A percentile compares a stretch with the other conserved stretches of the same genome.
phyloP scores from a whole-genome alignment of 1,140 invertebrate species.

The Solen grandis region DNA sequence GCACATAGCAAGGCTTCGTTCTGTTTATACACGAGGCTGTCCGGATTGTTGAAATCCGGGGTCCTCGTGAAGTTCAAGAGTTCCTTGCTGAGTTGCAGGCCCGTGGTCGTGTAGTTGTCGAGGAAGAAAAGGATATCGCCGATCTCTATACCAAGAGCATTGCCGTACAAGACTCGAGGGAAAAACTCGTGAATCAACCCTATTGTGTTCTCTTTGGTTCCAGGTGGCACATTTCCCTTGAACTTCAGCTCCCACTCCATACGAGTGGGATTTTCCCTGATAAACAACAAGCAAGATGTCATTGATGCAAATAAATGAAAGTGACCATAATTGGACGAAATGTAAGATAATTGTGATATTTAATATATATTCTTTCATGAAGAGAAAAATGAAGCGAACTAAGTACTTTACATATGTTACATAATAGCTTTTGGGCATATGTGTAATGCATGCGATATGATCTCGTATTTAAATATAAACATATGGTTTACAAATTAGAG shows the following conservation, averaged over 20 bases:
- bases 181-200: constrained; percentile 32
- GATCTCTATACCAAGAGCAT: constrained; percentile 29
- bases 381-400: too few species aligned
- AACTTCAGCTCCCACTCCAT: constrained; percentile 54
- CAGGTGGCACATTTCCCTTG: constrained; percentile 45
- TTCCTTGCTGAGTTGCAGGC: constrained; percentile 8
- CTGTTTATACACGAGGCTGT: constrained; percentile 20
- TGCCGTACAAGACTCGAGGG: constrained; percentile 14
- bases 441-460: too few species aligned
- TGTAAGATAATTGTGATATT: too few species aligned
- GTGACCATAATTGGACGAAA: too few species aligned
- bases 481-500: too few species aligned
- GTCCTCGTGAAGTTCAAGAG: constrained; percentile 43
- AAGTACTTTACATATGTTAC: too few species aligned
- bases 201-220: constrained; percentile 26
- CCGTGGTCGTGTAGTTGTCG: constrained; percentile 41
- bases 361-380: too few species aligned
- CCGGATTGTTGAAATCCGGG: constrained; percentile 28
- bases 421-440: too few species aligned
- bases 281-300: neutral
- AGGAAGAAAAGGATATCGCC: constrained; percentile 51
- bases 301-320: neutral
- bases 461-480: too few species aligned
- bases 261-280: constrained; percentile 43
- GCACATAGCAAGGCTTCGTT: constrained; percentile 27